phyloP scores from a whole-genome alignment of 2,888 invertebrate species.

The Congeria kusceri region DNA sequence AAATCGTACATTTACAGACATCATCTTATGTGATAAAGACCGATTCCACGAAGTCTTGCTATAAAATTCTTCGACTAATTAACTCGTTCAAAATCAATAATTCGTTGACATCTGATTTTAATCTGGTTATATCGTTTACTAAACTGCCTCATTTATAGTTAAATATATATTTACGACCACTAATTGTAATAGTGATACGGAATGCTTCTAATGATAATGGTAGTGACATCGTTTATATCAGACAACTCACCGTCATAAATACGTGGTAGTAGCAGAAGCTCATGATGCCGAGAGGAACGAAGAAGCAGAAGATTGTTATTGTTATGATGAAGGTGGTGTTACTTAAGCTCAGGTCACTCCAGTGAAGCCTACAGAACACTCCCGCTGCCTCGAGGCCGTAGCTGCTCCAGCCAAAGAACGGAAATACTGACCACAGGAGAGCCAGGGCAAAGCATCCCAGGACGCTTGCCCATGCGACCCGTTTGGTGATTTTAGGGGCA shows the following conservation, averaged over 20 bases:
- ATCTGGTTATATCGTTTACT: no score
- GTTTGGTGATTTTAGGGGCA: slow-evolving; percentile 66
- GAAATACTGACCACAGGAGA: slow-evolving; percentile 75
- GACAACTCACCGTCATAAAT: slow-evolving; percentile 76
- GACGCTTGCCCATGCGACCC: slow-evolving; percentile 62
- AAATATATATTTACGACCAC: no score
- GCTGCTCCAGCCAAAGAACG: slow-evolving; percentile 78
- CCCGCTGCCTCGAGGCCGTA: slow-evolving; percentile 74
- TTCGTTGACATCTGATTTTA: no score
- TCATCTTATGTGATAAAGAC: no score
- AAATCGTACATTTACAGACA: no score
- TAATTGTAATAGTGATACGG: no score
- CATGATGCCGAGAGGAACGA: slow-evolving; percentile 73
- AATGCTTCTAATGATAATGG: no score
- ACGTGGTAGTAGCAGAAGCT: slow-evolving; percentile 72
- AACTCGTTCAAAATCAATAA: no score
- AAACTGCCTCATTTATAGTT: no score
- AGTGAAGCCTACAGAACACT: slow-evolving; percentile 72
- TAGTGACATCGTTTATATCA: no score
- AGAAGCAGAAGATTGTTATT: slow-evolving; percentile 74
- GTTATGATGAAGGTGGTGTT: slow-evolving; percentile 71
- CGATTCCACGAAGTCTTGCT: no score
- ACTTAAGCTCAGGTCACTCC: slow-evolving; percentile 60
- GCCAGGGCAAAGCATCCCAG: slow-evolving; percentile 64
- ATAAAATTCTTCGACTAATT: no score